phyloP scores from a whole-genome alignment of 1,140 invertebrate species.

The Anoplolepis gracilipes region DNA sequence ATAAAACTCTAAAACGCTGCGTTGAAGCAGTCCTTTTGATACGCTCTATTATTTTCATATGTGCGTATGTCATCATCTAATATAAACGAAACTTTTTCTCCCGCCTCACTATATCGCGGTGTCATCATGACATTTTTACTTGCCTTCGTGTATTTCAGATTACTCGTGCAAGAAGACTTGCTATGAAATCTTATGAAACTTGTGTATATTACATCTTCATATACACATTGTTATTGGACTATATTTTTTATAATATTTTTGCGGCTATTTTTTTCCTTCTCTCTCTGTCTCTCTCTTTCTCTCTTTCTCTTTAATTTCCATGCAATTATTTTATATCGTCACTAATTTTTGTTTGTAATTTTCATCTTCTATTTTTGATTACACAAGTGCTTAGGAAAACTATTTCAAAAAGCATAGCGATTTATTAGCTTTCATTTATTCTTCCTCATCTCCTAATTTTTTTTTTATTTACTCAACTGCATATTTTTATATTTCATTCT shows the following conservation, averaged over 20 bases:
- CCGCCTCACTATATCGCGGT: neutral
- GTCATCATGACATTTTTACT: neutral
- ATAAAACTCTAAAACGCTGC: neutral
- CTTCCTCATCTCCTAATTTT: neutral
- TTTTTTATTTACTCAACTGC: neutral
- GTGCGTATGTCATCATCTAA: neutral
- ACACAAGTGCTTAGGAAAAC: neutral
- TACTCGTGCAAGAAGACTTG: neutral
- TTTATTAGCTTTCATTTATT: neutral
- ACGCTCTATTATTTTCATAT: neutral
- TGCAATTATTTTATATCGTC: slow-evolving; percentile 1
- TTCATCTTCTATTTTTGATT: slow-evolving; percentile 1
- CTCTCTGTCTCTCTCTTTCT: neutral
- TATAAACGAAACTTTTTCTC: neutral
- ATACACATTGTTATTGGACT: neutral
- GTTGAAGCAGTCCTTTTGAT: neutral
- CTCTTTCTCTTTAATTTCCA: neutral
- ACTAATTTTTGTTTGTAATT: neutral
- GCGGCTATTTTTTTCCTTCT: neutral
- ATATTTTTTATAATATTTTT: neutral
- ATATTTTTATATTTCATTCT: neutral
- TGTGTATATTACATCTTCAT: neutral
- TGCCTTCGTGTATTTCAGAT: neutral
- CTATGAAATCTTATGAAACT: neutral
- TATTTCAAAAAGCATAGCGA: neutral